Base-by-base conservation (phyloP, 2,888 invertebrate species). In the Leucozona laternaria region DNA sequence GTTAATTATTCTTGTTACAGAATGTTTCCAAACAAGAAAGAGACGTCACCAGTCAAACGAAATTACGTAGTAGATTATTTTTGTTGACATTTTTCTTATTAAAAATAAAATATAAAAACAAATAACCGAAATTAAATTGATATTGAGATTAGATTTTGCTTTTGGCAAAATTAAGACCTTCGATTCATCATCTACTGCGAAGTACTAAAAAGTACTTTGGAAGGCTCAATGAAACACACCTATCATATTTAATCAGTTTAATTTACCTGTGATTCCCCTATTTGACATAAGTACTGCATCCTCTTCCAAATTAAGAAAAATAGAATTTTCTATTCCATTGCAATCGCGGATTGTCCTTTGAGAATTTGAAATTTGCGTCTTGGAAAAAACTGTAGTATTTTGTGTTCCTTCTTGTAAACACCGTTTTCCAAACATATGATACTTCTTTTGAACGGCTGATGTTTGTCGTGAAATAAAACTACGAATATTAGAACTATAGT, bases 371-470 rank as follows among this genome's bases (percentile, higher is more conserved):
- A 71, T 70, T 25, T 79, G 55, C 48, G 76, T 58, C 17, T 79
- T 57, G 64, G 84, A 75, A 64, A 76, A 78, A 43, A 79, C 55
- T 68, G 62, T 68, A 83, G 81, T 80, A 79, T 88, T 78, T 7
- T 89, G 89, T 13, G 90, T 89, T 60, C 92, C 91, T 79, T 93
- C 97, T 92, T 97, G 97, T 90, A 97, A 96, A 92, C 96, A 97
- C 89, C 97, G 93, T 92, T 97, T 97, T 10, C 97, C 98, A 91
- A 97, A 98, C 96, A 98, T 96, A 90, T 97, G 97, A 91, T 97
- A 97, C 91, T 98, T 98, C 93, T 98, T 98, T 92, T 97, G 97
- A 0, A 96, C 96, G 58, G 96, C 95, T 6, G 95, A 95, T 40
- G 95, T 95, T 88, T 94, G 93, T 45, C 95, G 93, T 25, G 88